Evolutionary conservation across 2,113 vertebrate species (phyloP).

Genomic region (Cephalopholis sonnerati): DNA sequence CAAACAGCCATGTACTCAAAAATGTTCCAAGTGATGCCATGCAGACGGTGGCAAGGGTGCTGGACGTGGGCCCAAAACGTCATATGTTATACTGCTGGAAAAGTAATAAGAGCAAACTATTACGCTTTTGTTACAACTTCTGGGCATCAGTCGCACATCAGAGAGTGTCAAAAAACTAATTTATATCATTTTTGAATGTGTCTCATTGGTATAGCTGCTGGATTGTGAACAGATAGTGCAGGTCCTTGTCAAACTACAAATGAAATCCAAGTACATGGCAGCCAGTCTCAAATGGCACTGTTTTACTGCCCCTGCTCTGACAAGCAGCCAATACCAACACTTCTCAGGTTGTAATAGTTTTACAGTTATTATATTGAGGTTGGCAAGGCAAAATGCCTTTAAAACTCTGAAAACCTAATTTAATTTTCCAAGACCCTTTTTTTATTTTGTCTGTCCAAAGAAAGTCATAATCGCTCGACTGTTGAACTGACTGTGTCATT

Average conservation of each 20-base stretch:
- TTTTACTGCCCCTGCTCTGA: slow-evolving; percentile 70
- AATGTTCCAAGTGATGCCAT: slow-evolving; percentile 48
- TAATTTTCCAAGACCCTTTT: slow-evolving; percentile 71
- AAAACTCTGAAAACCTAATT: slow-evolving; percentile 76
- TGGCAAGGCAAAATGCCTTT: slow-evolving; percentile 70
- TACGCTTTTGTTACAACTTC: slow-evolving; percentile 50
- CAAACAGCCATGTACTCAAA: slow-evolving; percentile 33
- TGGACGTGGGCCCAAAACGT: slow-evolving; percentile 36
- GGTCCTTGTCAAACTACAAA: slow-evolving; percentile 54
- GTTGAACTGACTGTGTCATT: slow-evolving; percentile 73
- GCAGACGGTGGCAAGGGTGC: slow-evolving; percentile 34
- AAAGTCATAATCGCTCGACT: slow-evolving; percentile 67
- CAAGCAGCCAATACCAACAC: slow-evolving; percentile 81
- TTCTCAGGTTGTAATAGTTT: slow-evolving; percentile 84
- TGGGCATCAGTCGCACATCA: slow-evolving; percentile 41
- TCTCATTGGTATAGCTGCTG: slow-evolving; percentile 42
- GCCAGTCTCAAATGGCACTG: slow-evolving; percentile 52
- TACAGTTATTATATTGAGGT: slow-evolving; percentile 82
- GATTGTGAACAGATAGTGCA: slow-evolving; percentile 50
- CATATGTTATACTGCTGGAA: slow-evolving; percentile 40
- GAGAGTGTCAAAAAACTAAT: slow-evolving; percentile 20
- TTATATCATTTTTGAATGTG: slow-evolving; percentile 33
- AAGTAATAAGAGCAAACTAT: slow-evolving; percentile 50
- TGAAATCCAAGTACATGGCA: slow-evolving; percentile 72
- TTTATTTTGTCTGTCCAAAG: slow-evolving; percentile 61